Conservation (phyloP, 2,888 invertebrate species). For the Molorchus minor region DNA sequence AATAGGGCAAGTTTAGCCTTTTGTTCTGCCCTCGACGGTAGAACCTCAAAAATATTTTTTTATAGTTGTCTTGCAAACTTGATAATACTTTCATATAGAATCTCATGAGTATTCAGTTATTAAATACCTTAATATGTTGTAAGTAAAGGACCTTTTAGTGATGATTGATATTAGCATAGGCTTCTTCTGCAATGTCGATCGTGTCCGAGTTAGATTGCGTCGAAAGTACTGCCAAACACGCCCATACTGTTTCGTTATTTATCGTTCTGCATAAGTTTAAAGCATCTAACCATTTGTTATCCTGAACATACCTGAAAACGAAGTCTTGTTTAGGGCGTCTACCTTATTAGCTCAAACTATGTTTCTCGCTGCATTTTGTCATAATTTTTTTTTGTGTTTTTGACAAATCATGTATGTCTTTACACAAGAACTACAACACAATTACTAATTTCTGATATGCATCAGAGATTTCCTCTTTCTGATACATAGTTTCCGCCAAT, state of each 20-base stretch:
- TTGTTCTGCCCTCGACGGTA: slow-evolving; percentile 67
- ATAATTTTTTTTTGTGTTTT: no score
- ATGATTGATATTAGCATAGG: slow-evolving; percentile 90
- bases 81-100: no score
- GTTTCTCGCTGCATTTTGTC: no score
- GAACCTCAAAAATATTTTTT: slow-evolving; percentile 56
- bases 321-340: no score
- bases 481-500: no score
- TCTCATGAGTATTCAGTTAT: no score
- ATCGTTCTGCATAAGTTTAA: slow-evolving; percentile 57
- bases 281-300: slow-evolving; percentile 74
- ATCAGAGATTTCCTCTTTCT: no score
- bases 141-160: slow-evolving; percentile 88
- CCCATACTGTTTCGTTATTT: slow-evolving; percentile 82
- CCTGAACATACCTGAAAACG: slow-evolving; percentile 69
- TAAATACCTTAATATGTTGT: slow-evolving; percentile 83
- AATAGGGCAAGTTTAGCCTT: slow-evolving; percentile 75
- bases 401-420: no score
- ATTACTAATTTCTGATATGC: no score
- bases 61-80: neutral
- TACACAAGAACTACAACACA: no score
- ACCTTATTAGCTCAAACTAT: no score
- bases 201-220: slow-evolving; percentile 78
- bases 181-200: slow-evolving; percentile 92
- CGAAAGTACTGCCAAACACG: slow-evolving; percentile 91